Percentiles rank a stretch among this genome's conserved stretches.
phyloP scores from a whole-genome alignment of 2,888 invertebrate species.

The Drosophila barbarae region DNA sequence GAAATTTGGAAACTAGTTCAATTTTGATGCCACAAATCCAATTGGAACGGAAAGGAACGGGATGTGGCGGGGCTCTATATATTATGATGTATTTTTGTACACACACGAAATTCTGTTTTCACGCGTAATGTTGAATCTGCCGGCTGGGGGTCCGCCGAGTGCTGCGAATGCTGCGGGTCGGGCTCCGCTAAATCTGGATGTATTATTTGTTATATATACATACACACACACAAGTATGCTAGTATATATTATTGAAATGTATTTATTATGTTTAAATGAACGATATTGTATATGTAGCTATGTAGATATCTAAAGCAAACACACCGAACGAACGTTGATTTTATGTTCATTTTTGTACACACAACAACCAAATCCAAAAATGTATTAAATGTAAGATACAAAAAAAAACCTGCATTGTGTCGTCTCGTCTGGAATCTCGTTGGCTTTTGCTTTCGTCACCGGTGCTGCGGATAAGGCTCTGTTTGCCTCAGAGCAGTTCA shows the following conservation, averaged over 20 bases:
- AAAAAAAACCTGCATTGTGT: constrained; percentile 44
- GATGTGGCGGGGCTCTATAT: constrained; percentile 8
- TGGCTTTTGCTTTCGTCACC: constrained; percentile 33
- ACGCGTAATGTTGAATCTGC: constrained; percentile 59
- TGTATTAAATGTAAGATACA: constrained; percentile 62
- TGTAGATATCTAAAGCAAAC: constrained; percentile 59
- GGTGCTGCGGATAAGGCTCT: constrained; percentile 14
- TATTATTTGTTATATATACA: constrained; percentile 68
- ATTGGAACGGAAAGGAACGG: neutral
- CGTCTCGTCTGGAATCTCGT: constrained; percentile 20
- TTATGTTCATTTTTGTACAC: constrained; percentile 69
- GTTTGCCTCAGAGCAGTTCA: constrained; percentile 5
- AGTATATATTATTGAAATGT: constrained; percentile 60
- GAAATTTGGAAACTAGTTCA: neutral
- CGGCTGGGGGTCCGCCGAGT: constrained; percentile 20
- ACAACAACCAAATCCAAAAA: constrained; percentile 59
- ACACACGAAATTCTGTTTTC: constrained; percentile 28
- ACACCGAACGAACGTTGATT: constrained; percentile 53
- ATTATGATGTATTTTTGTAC: constrained; percentile 63
- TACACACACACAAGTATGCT: constrained; percentile 19
- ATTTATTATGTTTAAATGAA: constrained; percentile 70
- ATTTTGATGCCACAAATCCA: constrained; percentile 5
- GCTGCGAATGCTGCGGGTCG: constrained; percentile 8
- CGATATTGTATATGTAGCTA: constrained; percentile 64
- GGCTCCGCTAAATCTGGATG: constrained; percentile 44